Percentiles rank a stretch among this genome's conserved stretches.
These are phyloP conservation scores for Tenthredo notha DNA, from an alignment of 2,888 invertebrate genomes.

Conservation along the genomic window DNA sequence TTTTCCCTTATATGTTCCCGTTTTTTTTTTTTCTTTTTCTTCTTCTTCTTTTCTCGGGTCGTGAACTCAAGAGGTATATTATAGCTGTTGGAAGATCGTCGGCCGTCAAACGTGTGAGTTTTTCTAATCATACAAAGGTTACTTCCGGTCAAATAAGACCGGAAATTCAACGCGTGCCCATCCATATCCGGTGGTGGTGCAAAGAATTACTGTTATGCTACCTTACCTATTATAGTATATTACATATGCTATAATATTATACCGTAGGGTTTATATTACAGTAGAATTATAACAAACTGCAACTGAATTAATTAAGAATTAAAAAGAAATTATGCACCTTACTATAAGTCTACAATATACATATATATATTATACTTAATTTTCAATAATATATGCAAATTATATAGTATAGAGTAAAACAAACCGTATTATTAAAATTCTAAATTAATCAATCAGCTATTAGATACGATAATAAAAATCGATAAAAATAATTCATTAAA, in stretches of 20 bases:
- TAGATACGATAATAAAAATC: background rate
- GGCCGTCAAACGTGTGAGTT: slow-evolving; percentile 55
- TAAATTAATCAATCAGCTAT: background rate
- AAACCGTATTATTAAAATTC: background rate
- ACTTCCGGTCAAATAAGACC: slow-evolving; percentile 69
- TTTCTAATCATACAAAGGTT: slow-evolving; percentile 69
- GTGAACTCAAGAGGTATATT: background rate
- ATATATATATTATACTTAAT: background rate
- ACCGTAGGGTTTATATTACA: slow-evolving; percentile 6
- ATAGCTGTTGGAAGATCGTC: slow-evolving; percentile 27
- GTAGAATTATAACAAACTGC: background rate
- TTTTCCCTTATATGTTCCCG: background rate
- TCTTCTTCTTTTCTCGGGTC: slow-evolving; percentile 1
- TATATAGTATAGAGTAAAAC: background rate
- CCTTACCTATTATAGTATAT: slow-evolving; percentile 26
- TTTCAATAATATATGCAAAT: background rate
- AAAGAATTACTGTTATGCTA: slow-evolving; percentile 43
- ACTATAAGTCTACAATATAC: too few relatives aligned
- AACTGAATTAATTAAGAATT: background rate
- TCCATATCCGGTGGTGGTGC: slow-evolving; percentile 64
- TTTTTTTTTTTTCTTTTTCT: background rate
- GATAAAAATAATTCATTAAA: background rate
- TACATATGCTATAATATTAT: background rate
- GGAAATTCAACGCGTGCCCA: slow-evolving; percentile 71
- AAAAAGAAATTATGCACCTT: background rate